phyloP scores from a whole-genome alignment of 2,113 vertebrate genomes.

The Anhinga anhinga region DNA sequence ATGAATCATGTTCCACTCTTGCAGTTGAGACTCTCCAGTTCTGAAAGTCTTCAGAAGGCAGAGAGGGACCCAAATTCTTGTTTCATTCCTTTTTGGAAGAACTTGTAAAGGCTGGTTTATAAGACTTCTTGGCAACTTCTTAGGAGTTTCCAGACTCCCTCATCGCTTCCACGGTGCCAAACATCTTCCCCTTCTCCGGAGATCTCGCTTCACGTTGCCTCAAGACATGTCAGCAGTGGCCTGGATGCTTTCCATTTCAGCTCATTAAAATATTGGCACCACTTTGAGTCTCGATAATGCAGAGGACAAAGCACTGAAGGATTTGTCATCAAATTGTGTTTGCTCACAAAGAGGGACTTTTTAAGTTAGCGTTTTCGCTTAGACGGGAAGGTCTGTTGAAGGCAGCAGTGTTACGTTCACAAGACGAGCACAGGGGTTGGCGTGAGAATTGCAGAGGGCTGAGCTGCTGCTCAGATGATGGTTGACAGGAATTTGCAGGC shows the following conservation, averaged over 20 bases:
- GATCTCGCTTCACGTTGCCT: not conserved
- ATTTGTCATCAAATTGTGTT: too few relatives aligned
- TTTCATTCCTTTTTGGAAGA: not conserved
- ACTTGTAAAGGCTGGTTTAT: not conserved
- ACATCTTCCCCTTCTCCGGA: not conserved
- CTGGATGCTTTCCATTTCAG: not conserved
- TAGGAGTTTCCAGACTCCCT: not conserved
- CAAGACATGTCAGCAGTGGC: not conserved
- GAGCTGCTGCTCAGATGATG: not conserved
- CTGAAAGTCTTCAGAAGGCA: not conserved
- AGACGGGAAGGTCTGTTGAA: not conserved
- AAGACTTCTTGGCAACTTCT: not conserved
- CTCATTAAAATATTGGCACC: not conserved
- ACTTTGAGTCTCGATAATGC: fast-evolving
- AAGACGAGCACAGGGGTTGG: not conserved
- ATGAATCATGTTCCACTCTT: not conserved
- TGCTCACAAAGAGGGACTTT: too few relatives aligned
- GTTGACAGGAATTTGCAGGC: not conserved
- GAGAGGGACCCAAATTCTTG: not conserved
- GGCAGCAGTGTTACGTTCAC: not conserved
- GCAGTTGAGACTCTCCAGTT: not conserved
- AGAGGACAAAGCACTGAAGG: not conserved
- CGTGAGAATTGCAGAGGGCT: not conserved
- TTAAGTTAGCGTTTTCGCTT: not conserved
- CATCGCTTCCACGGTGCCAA: fast-evolving